Percentiles rank a stretch among this genome's conserved stretches.
phyloP scores from a whole-genome alignment of 2,113 vertebrate species.

The Ailurus styani region DNA sequence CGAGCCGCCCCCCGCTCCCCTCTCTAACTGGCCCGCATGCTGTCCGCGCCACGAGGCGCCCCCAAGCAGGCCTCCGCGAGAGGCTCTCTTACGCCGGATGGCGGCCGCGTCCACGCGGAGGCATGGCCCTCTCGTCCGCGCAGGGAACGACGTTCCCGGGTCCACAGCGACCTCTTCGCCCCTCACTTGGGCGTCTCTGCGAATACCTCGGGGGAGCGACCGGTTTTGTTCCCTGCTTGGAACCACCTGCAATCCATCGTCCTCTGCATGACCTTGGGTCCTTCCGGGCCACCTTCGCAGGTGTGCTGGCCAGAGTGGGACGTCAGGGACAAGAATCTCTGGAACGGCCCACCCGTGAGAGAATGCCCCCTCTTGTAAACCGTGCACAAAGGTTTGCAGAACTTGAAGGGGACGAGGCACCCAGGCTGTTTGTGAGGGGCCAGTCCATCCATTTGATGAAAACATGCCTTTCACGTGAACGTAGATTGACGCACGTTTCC shows the following conservation, averaged over 20 bases:
- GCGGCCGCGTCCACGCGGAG: neutral
- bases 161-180: neutral
- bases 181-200: neutral
- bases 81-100: rapidly evolving
- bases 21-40: neutral
- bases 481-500: neutral
- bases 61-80: rapidly evolving
- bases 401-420: too few species aligned
- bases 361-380: neutral
- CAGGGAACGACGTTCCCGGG: neutral
- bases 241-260: neutral
- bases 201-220: neutral
- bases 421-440: neutral
- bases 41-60: rapidly evolving
- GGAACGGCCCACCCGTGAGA: too few species aligned
- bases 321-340: neutral
- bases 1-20: rapidly evolving
- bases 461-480: too few species aligned
- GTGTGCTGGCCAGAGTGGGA: neutral
- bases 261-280: neutral
- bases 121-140: neutral
- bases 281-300: neutral
- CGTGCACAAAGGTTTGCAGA: neutral
- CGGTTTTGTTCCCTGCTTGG: neutral
- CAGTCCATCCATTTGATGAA: neutral